phyloP scores from a whole-genome alignment of 1,140 invertebrate species.

The Aphelinus atriplicis region DNA sequence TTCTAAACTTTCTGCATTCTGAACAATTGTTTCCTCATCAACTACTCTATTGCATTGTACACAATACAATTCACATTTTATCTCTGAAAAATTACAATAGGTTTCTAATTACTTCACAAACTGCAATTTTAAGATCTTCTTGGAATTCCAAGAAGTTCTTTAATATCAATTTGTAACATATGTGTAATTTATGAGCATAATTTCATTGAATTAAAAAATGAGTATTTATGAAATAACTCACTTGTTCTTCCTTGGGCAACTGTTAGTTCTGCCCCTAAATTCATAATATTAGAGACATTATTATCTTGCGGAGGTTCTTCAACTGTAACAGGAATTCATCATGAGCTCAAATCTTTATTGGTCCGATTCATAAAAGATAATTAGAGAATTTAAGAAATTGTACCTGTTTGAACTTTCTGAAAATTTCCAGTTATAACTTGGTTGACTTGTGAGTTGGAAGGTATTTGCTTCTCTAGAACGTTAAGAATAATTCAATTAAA shows the following conservation, averaged over 20 bases:
- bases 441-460: conserved; percentile 21
- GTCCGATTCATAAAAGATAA: neutral
- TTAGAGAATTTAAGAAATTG: conserved; percentile 1
- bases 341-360: neutral
- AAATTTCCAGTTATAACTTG: conserved; percentile 20
- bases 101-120: no score
- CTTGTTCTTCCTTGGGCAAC: conserved; percentile 39
- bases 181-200: no score
- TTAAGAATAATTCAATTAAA: neutral
- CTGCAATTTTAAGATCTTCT: no score
- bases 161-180: no score
- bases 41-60: conserved; percentile 35
- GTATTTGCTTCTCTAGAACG: conserved; percentile 31
- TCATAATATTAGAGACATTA: conserved; percentile 29
- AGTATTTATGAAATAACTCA: conserved; percentile 17
- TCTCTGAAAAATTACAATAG: conserved; percentile 20
- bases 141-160: no score
- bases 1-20: conserved; percentile 36
- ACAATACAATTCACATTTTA: conserved; percentile 39
- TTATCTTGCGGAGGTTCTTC: conserved; percentile 30
- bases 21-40: conserved; percentile 38
- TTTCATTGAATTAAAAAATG: no score
- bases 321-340: conserved; percentile 16
- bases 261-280: conserved; percentile 36
- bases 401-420: conserved; percentile 23